phyloP scores from a whole-genome alignment of 2,113 vertebrate genomes.

The Chloropsis cyanopogon region DNA sequence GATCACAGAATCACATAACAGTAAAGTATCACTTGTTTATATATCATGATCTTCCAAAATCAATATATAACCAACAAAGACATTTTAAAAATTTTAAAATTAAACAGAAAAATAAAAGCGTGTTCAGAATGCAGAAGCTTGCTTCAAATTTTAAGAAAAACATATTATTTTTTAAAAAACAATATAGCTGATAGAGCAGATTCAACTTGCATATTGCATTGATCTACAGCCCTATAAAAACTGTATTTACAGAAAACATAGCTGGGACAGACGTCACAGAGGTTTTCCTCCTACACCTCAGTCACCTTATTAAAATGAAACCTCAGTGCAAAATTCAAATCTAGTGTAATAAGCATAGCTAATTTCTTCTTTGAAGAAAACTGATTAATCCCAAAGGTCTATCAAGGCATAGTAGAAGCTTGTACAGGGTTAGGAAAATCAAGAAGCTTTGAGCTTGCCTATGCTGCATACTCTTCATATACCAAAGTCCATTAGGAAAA shows the following conservation, averaged over 20 bases:
- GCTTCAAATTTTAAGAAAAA: not conserved
- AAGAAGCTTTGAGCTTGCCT: not conserved
- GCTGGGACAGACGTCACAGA: not conserved
- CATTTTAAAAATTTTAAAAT: not conserved
- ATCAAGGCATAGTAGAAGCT: not conserved
- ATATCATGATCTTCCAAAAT: not conserved
- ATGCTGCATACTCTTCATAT: not conserved
- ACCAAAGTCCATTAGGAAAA: not conserved
- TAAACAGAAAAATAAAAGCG: not conserved
- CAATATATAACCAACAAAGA: not conserved
- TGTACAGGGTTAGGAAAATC: not conserved
- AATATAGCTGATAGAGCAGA: not conserved
- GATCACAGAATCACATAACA: not conserved
- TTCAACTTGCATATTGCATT: not conserved
- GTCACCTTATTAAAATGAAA: slow-evolving; percentile 5
- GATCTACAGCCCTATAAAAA: not conserved
- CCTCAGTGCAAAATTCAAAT: not conserved
- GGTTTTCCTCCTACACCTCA: not conserved
- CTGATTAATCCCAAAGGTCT: slow-evolving; percentile 25
- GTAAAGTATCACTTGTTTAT: not conserved
- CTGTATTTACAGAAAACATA: not conserved
- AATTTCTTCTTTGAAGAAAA: not conserved
- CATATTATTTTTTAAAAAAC: not conserved
- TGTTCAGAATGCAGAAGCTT: not conserved
- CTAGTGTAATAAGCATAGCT: not conserved